Evolutionary conservation across 2,888 invertebrate genomes (phyloP), one percentile per base, ranked within the genome.

Genomic region (Scaeva pyrastri): DNA sequence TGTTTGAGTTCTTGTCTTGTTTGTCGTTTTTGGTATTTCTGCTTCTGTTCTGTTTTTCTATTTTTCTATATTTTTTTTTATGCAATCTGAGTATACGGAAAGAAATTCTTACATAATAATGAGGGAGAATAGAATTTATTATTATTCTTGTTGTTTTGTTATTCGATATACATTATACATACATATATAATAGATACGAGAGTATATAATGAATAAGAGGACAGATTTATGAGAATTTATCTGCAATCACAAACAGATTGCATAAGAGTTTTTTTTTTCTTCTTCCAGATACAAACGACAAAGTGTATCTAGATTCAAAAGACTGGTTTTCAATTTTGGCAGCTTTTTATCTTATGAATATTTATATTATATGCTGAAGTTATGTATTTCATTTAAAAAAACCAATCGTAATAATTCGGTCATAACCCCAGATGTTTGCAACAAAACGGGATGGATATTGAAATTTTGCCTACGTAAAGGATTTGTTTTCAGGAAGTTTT

Each of bases 1-100:
- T 45, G 5, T 45, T 64, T 64, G 62, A 43, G 23, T 26, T 64
- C 10, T n/a, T 36, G n/a, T 60, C 52, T 50, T 60, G 60, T 31
- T 11, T 48, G n/a, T n/a, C n/a, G n/a, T n/a, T n/a, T n/a, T n/a
- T n/a, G n/a, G n/a, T n/a, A n/a, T n/a, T n/a, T n/a, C n/a, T n/a
- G n/a, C n/a, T n/a, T n/a, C n/a, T 50, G 12, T 45, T 36, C 41
- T 60, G 23, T 23, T 76, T 2, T 58, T 58, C 2, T 39, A 4
- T 70, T 62, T 55, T 72, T 43, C 11, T 16, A 26, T 72, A 39
- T 10, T 41, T 72, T 43, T 70, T 74, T 58, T 83, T 85, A 85
- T 81, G 85, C 76, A 85, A 85, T 43, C n/a, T 39, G 66, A 68
- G 84, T 80, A 60, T 41, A 75, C 80, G 80, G 84, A 80, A 80